Conservation (phyloP, 2,113 vertebrate species). For the Cervus canadensis region DNA sequence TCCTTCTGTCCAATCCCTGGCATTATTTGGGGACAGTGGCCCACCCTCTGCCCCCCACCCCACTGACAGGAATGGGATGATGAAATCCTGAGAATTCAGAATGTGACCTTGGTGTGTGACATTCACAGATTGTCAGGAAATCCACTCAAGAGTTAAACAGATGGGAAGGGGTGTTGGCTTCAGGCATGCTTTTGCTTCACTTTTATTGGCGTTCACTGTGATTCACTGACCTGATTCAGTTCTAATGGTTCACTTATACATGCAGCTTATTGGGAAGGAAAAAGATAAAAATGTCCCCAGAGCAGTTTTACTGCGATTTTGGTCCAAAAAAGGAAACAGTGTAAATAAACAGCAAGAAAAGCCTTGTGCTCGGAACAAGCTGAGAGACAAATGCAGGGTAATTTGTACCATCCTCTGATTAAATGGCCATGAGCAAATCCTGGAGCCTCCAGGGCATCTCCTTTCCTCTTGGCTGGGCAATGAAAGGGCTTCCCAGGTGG, state of each 20-base stretch:
- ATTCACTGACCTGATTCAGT: conserved; percentile 78
- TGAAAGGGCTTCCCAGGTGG: neutral
- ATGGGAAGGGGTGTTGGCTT: conserved; percentile 37
- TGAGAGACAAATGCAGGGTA: conserved; percentile 62
- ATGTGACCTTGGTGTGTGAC: neutral
- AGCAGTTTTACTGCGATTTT: conserved; percentile 76
- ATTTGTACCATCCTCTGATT: conserved; percentile 58
- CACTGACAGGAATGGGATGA: too few relatives aligned
- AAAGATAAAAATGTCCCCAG: conserved; percentile 76
- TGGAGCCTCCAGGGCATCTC: neutral
- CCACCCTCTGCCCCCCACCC: neutral
- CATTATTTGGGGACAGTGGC: neutral
- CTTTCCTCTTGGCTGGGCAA: neutral
- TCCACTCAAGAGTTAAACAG: conserved; percentile 27
- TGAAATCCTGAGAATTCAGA: neutral
- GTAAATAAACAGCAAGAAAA: conserved; percentile 80
- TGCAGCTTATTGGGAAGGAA: conserved; percentile 77
- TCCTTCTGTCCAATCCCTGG: neutral
- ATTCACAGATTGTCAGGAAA: neutral
- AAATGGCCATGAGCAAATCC: conserved; percentile 49
- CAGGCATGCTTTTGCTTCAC: conserved; percentile 60
- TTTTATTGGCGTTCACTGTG: conserved; percentile 73
- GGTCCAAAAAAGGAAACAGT: conserved; percentile 69
- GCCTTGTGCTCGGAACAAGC: conserved; percentile 54
- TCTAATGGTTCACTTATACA: conserved; percentile 79